Base-by-base conservation (phyloP, 1,140 invertebrate species). In the Berghia stephanieae region DNA sequence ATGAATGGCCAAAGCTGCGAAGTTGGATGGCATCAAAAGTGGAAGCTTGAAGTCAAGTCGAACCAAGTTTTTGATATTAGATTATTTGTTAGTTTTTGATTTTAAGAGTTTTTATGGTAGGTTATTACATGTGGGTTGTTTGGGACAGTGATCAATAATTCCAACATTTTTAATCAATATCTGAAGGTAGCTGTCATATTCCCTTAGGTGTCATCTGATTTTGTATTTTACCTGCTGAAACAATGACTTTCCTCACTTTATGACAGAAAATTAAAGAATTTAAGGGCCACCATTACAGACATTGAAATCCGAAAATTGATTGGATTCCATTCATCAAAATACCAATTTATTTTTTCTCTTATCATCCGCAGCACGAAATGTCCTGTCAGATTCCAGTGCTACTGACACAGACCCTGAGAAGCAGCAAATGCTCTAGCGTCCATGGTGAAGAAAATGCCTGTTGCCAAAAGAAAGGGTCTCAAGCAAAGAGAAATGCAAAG, bases 341-440 rank as follows among this genome's bases (percentile, higher is more conserved):
- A 63, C 66, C 63, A 67, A 60, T 55, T 44, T 67, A 24, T 40
- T 73, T 69, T 75, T 52, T 71, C 55, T 69, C 42, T 38, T 60
- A 42, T 40, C 46, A n/a, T n/a, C n/a, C n/a, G n/a, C n/a, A 71
- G 68, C 68, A 21, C 69, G 67, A 2, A 78, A 71, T 72, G 55
- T 66, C 18, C 57, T 72, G 34, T 72, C 68, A 84, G 84, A 85
- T 82, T 85, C 81, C 27, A 86, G 83, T 84, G 88, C 43, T 87
- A 88, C 83, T 80, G 83, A 86, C 74, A 88, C 82, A 75, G 84
- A 84, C 82, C 84, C 83, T 74, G 86, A 78, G 81, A 85, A 83
- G 78, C 82, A 66, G 78, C 81, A 43, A 83, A 86, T 79, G 75
- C 86, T 67, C 78, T 84, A 31, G 44, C 78, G 31, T 73, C 80